Evolutionary conservation across 2,113 vertebrate genomes (phyloP).

Genomic region (Rhegmatorhina hoffmannsi): DNA sequence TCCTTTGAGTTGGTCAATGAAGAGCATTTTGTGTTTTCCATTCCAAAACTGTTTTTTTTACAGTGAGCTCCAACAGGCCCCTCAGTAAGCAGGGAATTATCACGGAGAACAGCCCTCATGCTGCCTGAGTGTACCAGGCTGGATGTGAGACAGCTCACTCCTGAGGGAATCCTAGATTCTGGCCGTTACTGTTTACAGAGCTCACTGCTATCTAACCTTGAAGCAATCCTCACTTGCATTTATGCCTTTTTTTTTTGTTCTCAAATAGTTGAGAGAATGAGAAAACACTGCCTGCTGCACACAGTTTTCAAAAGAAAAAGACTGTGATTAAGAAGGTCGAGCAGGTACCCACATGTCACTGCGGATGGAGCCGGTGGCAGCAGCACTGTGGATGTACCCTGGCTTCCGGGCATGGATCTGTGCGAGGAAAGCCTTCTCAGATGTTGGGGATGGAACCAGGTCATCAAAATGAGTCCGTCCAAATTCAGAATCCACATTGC

Average conservation of each 20-base stretch:
- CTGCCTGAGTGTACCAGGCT: not conserved
- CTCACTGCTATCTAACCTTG: not conserved
- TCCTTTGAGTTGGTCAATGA: not conserved
- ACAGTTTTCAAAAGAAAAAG: not conserved
- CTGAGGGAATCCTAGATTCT: not conserved
- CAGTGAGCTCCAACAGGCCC: not conserved
- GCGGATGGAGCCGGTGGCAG: slow-evolving; percentile 70
- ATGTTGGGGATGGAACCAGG: slow-evolving; percentile 83
- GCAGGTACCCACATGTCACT: slow-evolving; percentile 75
- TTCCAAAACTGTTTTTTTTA: not conserved
- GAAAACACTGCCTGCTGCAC: not conserved
- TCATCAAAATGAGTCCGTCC: slow-evolving; percentile 85
- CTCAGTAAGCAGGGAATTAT: not conserved
- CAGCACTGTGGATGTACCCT: slow-evolving; percentile 73
- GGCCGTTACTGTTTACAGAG: not conserved
- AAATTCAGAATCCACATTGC: slow-evolving; percentile 89
- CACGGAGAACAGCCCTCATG: not conserved
- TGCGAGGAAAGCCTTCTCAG: slow-evolving; percentile 87
- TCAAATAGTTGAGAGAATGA: not conserved
- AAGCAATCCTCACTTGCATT: not conserved
- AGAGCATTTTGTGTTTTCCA: not conserved
- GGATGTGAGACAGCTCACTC: not conserved
- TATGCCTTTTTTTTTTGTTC: not conserved
- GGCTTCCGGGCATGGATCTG: slow-evolving; percentile 84
- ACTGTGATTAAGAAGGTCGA: not conserved